These are phyloP conservation scores for Lasioglossum calceatum DNA, from an alignment of 2,888 invertebrate genomes.

Conservation along the genomic window DNA sequence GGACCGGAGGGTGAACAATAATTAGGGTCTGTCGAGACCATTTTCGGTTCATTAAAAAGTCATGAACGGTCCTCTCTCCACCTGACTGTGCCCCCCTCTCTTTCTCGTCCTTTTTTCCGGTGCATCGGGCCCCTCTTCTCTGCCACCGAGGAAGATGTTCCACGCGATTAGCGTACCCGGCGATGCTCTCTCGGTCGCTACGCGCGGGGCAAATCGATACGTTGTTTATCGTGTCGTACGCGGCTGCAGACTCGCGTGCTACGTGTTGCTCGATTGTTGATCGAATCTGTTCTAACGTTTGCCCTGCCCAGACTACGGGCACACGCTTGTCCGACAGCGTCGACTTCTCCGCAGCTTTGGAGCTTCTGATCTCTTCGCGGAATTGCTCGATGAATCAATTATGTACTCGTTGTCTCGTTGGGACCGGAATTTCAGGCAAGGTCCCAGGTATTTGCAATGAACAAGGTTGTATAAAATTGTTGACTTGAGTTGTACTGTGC, in stretches of 20 bases:
- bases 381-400: slow-evolving; percentile 21
- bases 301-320: background rate
- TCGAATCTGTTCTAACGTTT: slow-evolving; percentile 39
- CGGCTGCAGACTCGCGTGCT: slow-evolving; percentile 37
- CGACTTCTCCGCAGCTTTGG: slow-evolving; percentile 3
- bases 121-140: background rate
- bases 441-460: too few relatives aligned
- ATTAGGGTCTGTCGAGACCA: slow-evolving; percentile 15
- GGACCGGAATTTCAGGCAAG: too few relatives aligned
- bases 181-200: background rate
- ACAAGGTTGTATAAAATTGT: too few relatives aligned
- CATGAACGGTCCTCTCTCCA: background rate
- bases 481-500: too few relatives aligned
- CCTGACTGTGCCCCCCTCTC: background rate
- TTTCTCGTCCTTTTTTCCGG: background rate
- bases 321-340: slow-evolving; percentile 29
- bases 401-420: background rate
- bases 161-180: background rate
- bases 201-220: slow-evolving; percentile 3
- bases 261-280: slow-evolving; percentile 52
- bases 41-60: slow-evolving; percentile 28
- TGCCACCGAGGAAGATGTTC: background rate
- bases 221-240: slow-evolving; percentile 31
- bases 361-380: slow-evolving; percentile 18
- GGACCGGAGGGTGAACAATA: slow-evolving; percentile 18